Evolutionary conservation across 2,113 vertebrate genomes (phyloP).

Genomic region (Sinocyclocheilus anshuiensis): DNA sequence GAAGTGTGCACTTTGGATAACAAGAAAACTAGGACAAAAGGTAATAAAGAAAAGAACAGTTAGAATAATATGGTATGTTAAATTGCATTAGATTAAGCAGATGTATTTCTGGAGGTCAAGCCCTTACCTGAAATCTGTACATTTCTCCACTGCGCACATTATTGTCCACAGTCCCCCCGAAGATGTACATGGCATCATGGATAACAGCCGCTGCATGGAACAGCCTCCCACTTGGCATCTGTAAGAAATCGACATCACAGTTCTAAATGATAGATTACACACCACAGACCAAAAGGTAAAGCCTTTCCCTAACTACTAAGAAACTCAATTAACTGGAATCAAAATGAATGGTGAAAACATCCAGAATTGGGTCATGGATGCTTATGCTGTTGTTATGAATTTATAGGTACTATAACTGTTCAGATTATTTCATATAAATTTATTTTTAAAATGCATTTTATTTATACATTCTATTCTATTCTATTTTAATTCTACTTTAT

Average conservation of each 20-base stretch:
- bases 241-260: neutral
- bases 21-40: slow-evolving; percentile 85
- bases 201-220: slow-evolving; percentile 97
- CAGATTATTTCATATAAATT: neutral
- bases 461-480: too few species aligned
- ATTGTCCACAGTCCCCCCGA: slow-evolving; percentile 98
- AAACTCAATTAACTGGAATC: neutral
- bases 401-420: neutral
- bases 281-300: neutral
- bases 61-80: neutral
- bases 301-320: neutral
- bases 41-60: neutral
- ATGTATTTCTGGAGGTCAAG: neutral
- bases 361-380: neutral
- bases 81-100: neutral
- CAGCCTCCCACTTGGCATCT: slow-evolving; percentile 95
- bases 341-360: neutral
- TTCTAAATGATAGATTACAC: neutral
- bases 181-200: slow-evolving; percentile 98
- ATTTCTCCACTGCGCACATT: slow-evolving; percentile 98
- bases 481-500: too few species aligned
- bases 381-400: neutral
- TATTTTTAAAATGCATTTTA: too few species aligned
- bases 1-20: slow-evolving; percentile 96
- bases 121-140: slow-evolving; percentile 94